Conservation (phyloP, 2,797 vertebrate species). For the Cottoperca gobio region DNA sequence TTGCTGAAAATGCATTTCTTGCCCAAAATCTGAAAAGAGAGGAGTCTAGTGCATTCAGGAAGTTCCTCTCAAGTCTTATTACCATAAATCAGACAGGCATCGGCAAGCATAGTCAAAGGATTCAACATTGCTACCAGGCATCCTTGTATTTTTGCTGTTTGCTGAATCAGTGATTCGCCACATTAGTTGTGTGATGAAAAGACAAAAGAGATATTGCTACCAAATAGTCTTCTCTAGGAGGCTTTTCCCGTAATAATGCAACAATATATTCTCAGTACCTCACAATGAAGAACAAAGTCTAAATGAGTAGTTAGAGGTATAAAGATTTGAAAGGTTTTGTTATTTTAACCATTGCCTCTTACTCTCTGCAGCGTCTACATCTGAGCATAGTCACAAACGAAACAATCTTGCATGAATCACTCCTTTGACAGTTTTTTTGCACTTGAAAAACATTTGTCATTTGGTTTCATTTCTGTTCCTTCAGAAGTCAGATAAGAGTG, state of each 20-base stretch:
- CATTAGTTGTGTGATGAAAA: slow-evolving; percentile 54
- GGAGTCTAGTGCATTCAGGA: slow-evolving; percentile 41
- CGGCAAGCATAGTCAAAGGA: slow-evolving; percentile 34
- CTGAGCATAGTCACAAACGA: slow-evolving; percentile 1
- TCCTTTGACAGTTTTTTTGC: background rate
- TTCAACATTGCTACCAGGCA: slow-evolving; percentile 38
- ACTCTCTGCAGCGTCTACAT: background rate
- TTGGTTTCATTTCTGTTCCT: slow-evolving; percentile 13
- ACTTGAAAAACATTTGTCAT: slow-evolving; percentile 6
- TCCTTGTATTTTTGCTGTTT: slow-evolving; percentile 58
- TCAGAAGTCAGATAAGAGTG: slow-evolving; percentile 22
- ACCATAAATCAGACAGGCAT: slow-evolving; percentile 74
- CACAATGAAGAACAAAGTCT: background rate
- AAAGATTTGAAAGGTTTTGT: background rate
- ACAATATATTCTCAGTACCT: background rate
- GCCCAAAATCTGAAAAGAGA: slow-evolving; percentile 54
- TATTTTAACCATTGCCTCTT: background rate
- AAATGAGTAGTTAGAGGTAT: background rate
- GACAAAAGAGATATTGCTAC: slow-evolving; percentile 31
- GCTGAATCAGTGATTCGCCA: slow-evolving; percentile 68
- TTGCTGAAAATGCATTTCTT: slow-evolving; percentile 74
- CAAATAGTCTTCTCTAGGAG: slow-evolving; percentile 1
- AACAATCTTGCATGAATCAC: background rate
- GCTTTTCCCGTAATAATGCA: slow-evolving; percentile 4
- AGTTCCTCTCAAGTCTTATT: slow-evolving; percentile 61